Conservation (phyloP, 1,140 invertebrate genomes). For the Drosophila lacertosa region DNA sequence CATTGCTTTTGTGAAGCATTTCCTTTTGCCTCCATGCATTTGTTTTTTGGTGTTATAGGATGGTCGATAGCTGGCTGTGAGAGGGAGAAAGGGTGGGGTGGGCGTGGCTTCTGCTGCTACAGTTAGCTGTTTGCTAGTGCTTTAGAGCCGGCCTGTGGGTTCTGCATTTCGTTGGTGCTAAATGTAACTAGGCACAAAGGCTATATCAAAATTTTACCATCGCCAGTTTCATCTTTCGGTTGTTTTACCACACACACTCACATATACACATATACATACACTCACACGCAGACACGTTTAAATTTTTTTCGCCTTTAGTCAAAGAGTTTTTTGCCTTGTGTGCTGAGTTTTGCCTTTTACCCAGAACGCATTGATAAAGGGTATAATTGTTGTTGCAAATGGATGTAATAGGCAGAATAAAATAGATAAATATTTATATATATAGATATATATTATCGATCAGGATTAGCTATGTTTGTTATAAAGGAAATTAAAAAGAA, state of each 20-base stretch:
- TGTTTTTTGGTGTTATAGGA: conserved; percentile 15
- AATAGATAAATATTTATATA: background rate
- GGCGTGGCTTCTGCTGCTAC: background rate
- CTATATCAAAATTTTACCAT: conserved; percentile 58
- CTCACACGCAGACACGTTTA: conserved; percentile 6
- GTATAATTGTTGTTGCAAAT: too few species aligned
- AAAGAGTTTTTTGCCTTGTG: conserved; percentile 67
- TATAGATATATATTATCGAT: too few species aligned
- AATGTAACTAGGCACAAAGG: conserved; percentile 66
- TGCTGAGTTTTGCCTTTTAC: conserved; percentile 53
- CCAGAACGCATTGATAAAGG: too few species aligned
- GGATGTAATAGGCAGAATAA: too few species aligned
- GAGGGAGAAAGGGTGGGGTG: background rate
- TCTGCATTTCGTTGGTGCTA: conserved; percentile 48
- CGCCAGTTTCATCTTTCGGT: conserved; percentile 74
- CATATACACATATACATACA: conserved; percentile 11
- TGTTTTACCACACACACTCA: conserved; percentile 48
- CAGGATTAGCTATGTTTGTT: too few species aligned
- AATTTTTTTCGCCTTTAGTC: conserved; percentile 58
- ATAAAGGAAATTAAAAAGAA: too few species aligned
- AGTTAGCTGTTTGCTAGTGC: conserved; percentile 39
- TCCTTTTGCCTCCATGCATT: conserved; percentile 42
- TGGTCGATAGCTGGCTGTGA: too few species aligned
- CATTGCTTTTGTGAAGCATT: conserved; percentile 70
- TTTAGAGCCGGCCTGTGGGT: conserved; percentile 27